A percentile compares a stretch with the other conserved stretches of the same genome.
phyloP scores from a whole-genome alignment of 2,113 vertebrate genomes.

The Syrmaticus mikado region DNA sequence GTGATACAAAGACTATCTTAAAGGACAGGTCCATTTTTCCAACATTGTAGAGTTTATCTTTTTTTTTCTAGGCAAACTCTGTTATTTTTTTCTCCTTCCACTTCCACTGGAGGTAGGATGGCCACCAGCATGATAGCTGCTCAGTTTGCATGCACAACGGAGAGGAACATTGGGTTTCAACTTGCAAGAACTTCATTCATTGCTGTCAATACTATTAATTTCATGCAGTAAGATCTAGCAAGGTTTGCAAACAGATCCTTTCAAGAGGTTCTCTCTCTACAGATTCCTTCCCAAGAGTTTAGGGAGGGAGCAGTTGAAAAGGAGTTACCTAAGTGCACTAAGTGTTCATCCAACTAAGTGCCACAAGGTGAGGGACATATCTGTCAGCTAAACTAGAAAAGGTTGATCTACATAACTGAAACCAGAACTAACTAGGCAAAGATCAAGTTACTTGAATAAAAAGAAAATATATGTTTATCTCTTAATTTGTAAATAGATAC shows the following conservation, averaged over 20 bases:
- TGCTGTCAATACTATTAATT: neutral
- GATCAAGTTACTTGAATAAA: neutral
- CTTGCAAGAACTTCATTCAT: conserved; percentile 7
- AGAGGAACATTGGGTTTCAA: neutral
- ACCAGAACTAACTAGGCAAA: neutral
- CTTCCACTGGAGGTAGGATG: neutral
- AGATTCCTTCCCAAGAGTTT: neutral
- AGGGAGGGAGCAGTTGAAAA: neutral
- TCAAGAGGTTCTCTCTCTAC: neutral
- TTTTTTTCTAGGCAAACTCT: neutral
- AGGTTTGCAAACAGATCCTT: neutral
- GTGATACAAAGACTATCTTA: neutral
- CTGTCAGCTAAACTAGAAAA: neutral
- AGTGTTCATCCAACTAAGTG: conserved; percentile 15
- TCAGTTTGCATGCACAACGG: neutral
- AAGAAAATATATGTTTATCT: neutral
- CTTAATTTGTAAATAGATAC: neutral
- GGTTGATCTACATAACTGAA: neutral
- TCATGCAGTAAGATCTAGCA: neutral
- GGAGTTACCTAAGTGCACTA: neutral
- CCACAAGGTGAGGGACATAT: neutral
- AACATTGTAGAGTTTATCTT: neutral
- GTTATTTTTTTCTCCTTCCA: neutral
- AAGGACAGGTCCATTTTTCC: neutral
- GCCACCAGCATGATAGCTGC: neutral